Evolutionary conservation across 2,797 vertebrate genomes (phyloP).

Genomic region (Phrynocephalus vlangalii): DNA sequence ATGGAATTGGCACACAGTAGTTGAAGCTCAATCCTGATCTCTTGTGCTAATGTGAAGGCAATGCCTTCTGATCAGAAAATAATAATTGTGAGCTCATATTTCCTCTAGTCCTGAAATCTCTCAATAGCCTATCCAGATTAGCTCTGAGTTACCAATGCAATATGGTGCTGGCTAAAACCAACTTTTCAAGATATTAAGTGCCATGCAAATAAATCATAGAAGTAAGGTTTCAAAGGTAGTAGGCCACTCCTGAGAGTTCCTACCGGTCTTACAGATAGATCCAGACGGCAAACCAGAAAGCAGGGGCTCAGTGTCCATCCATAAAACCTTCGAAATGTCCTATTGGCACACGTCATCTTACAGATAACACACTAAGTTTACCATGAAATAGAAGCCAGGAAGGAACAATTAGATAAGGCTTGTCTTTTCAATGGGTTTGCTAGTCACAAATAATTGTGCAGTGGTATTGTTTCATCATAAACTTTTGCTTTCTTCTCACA

Average conservation of each 20-base stretch:
- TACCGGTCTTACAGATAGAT: not conserved
- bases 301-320: not conserved
- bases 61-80: not conserved
- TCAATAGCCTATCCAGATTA: not conserved
- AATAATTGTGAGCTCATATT: not conserved
- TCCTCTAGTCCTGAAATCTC: constrained; percentile 7
- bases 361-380: no score
- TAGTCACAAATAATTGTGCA: no score
- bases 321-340: not conserved
- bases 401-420: no score
- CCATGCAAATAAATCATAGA: not conserved
- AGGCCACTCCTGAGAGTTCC: not conserved
- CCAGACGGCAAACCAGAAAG: not conserved
- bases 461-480: no score
- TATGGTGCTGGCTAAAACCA: not conserved
- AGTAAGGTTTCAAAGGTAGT: not conserved
- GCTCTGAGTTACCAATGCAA: not conserved
- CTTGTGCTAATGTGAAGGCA: not conserved
- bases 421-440: no score
- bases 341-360: not conserved
- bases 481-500: no score
- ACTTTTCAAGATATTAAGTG: not conserved
- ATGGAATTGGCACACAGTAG: constrained; percentile 29
- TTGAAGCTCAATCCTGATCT: not conserved
- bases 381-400: no score